Evolutionary conservation across 2,113 vertebrate species (phyloP).

Genomic region (Raja brachyura): DNA sequence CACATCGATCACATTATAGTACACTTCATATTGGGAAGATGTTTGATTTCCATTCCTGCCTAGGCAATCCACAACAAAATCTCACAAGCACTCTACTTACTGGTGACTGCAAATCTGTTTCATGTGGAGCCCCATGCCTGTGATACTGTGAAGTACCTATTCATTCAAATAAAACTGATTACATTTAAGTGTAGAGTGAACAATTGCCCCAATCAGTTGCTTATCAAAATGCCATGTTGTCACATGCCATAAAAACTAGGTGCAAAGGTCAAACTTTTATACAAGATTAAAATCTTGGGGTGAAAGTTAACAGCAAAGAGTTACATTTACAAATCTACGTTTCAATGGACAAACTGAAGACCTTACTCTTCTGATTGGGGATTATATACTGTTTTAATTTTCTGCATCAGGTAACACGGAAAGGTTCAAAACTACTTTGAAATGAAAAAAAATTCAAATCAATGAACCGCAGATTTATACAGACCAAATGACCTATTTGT

Average conservation of each 20-base stretch:
- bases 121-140: neutral
- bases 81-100: neutral
- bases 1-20: neutral
- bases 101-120: no score
- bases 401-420: neutral
- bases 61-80: neutral
- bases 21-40: neutral
- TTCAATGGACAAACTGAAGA: neutral
- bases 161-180: neutral
- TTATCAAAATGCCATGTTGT: slow-evolving; percentile 3
- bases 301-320: neutral
- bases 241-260: neutral
- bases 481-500: neutral
- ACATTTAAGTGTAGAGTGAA: neutral
- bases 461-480: neutral
- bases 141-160: neutral
- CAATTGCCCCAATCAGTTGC: neutral
- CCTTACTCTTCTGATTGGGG: no score
- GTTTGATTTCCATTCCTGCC: neutral
- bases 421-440: neutral
- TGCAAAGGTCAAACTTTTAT: neutral
- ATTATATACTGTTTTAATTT: neutral
- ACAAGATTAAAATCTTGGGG: neutral
- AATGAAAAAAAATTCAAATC: neutral
- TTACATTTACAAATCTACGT: neutral